A percentile compares a stretch with the other conserved stretches of the same genome.
Evolutionary conservation across 2,888 invertebrate genomes (phyloP).

Genomic region (Girardia tigrina): DNA sequence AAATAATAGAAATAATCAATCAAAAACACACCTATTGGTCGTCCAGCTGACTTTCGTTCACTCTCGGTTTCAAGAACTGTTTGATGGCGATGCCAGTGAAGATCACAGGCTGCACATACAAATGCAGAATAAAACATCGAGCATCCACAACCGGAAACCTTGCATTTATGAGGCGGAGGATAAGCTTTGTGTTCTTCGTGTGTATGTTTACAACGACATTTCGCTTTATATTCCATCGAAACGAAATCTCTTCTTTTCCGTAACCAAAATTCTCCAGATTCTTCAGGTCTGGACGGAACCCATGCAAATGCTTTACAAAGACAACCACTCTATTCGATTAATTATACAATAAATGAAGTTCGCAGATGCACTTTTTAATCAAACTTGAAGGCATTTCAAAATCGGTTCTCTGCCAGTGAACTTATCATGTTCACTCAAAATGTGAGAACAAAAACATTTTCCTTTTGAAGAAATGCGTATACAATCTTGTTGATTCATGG

Average conservation of each 20-base stretch:
- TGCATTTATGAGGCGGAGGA: slow-evolving; percentile 34
- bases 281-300: slow-evolving; percentile 48
- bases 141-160: slow-evolving; percentile 42
- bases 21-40: slow-evolving; percentile 48
- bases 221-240: slow-evolving; percentile 45
- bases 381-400: slow-evolving; percentile 28
- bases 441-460: slow-evolving; percentile 49
- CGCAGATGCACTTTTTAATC: not conserved
- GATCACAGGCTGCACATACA: slow-evolving; percentile 50
- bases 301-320: slow-evolving; percentile 47
- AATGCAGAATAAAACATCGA: slow-evolving; percentile 46
- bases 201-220: slow-evolving; percentile 49
- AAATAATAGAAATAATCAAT: too few relatives aligned
- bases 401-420: slow-evolving; percentile 42
- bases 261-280: slow-evolving; percentile 50
- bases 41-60: slow-evolving; percentile 42
- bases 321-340: slow-evolving; percentile 39
- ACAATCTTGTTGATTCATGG: slow-evolving; percentile 48
- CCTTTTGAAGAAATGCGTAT: slow-evolving; percentile 45
- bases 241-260: slow-evolving; percentile 47
- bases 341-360: not conserved
- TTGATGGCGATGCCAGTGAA: slow-evolving; percentile 49
- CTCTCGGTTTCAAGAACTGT: slow-evolving; percentile 48
- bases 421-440: slow-evolving; percentile 44
- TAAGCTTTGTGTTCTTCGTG: slow-evolving; percentile 45